These are phyloP conservation scores for Drosophila emarginata DNA, from an alignment of 2,888 invertebrate species.

Conservation along the genomic window DNA sequence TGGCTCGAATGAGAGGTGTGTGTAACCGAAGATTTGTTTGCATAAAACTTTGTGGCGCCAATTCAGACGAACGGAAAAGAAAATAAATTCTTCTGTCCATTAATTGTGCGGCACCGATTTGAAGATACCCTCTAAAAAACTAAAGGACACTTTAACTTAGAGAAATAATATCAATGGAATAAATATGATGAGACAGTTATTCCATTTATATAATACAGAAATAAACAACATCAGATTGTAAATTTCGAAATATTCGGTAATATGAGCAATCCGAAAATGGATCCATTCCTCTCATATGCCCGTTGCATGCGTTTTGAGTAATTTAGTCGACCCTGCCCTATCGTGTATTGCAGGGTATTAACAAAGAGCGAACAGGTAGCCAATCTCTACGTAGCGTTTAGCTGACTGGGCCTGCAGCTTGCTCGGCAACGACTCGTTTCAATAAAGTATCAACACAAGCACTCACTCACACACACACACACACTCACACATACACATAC, in stretches of 20 bases:
- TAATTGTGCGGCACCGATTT: neutral
- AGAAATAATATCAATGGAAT: too few species aligned
- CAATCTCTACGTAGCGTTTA: slow-evolving; percentile 2
- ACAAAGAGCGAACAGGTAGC: slow-evolving; percentile 58
- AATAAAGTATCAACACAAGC: slow-evolving; percentile 69
- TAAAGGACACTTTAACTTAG: neutral
- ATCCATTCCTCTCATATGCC: too few species aligned
- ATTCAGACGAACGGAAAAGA: neutral
- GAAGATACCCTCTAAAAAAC: neutral
- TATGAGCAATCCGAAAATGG: too few species aligned
- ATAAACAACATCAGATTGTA: too few species aligned
- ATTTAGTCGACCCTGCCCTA: neutral
- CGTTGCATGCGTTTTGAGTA: too few species aligned
- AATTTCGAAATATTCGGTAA: too few species aligned
- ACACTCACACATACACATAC: slow-evolving; percentile 23
- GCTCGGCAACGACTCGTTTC: slow-evolving; percentile 65
- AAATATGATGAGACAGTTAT: too few species aligned
- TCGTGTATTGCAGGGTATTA: neutral
- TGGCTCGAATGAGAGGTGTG: slow-evolving; percentile 41
- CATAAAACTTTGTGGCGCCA: slow-evolving; percentile 69
- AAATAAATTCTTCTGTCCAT: neutral
- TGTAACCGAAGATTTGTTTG: slow-evolving; percentile 51
- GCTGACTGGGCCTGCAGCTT: slow-evolving; percentile 30
- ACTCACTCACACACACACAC: slow-evolving; percentile 28
- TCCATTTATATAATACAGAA: too few species aligned